A percentile compares a stretch with the other conserved stretches of the same genome.
phyloP scores from a whole-genome alignment of 2,888 invertebrate genomes.

The Acholoe squamosa region DNA sequence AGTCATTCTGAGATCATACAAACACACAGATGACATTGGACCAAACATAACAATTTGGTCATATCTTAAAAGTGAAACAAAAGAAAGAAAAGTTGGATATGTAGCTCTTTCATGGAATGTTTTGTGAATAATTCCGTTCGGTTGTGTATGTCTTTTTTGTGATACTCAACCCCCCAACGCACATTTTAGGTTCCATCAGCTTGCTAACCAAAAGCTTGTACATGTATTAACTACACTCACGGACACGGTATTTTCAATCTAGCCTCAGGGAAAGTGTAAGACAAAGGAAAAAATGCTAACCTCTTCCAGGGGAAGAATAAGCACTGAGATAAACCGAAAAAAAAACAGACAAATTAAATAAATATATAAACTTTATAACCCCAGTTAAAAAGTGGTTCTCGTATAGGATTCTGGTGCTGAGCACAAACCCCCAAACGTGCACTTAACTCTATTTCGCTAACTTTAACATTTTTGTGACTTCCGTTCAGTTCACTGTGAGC shows the following conservation, averaged over 20 bases:
- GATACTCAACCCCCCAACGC: constrained; percentile 49
- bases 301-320: constrained; percentile 60
- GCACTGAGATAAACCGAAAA: not conserved
- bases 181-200: constrained; percentile 10
- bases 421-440: constrained; percentile 14
- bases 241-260: not conserved
- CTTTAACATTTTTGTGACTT: not conserved
- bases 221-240: constrained; percentile 45
- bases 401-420: not conserved
- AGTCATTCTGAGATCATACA: not conserved
- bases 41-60: not conserved
- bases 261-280: not conserved
- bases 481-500: not conserved
- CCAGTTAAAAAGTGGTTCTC: not conserved
- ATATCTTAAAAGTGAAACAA: not conserved
- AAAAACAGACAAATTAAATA: not conserved
- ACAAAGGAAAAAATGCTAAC: constrained; percentile 48
- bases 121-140: constrained; percentile 57
- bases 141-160: constrained; percentile 35
- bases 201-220: constrained; percentile 58
- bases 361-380: not conserved
- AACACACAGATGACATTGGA: too few relatives aligned
- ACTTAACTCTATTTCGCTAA: constrained; percentile 35
- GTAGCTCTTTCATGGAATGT: constrained; percentile 49
- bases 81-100: constrained; percentile 25